A percentile compares a stretch with the other conserved stretches of the same genome.
Evolutionary conservation across 2,113 vertebrate genomes (phyloP).

Genomic region (Coreoperca whiteheadi): DNA sequence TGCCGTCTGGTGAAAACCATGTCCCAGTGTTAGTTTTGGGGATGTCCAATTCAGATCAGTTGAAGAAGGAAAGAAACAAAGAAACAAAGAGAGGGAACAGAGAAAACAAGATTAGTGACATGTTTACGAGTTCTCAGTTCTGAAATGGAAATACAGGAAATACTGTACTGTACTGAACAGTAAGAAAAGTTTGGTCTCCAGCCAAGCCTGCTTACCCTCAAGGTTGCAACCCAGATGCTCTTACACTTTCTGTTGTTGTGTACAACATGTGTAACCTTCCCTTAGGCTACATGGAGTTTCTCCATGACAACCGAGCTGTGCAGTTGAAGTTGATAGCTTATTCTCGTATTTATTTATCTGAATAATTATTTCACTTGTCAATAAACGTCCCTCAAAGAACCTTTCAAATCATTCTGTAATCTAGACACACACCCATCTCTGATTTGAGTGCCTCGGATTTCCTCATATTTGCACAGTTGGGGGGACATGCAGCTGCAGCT

Average conservation of each 20-base stretch:
- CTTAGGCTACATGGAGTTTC: background rate
- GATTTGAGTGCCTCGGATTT: background rate
- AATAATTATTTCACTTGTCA: background rate
- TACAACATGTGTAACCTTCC: background rate
- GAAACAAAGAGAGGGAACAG: background rate
- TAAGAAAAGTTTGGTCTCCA: conserved; percentile 27
- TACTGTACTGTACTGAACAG: background rate
- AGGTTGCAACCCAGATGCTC: background rate
- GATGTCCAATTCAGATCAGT: no score
- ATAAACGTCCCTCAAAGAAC: background rate
- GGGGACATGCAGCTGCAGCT: background rate
- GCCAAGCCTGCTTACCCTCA: background rate
- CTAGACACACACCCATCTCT: background rate
- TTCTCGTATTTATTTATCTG: background rate
- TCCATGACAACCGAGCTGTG: background rate
- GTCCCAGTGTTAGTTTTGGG: no score
- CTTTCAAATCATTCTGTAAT: background rate
- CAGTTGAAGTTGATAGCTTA: background rate
- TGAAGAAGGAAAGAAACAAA: background rate
- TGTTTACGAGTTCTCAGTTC: background rate
- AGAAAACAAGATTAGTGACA: no score
- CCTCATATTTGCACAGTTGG: background rate
- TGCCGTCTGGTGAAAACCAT: no score
- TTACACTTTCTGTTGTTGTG: background rate
- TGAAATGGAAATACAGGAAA: no score